Base-by-base conservation (phyloP, 2,888 invertebrate genomes). In the Parelbella ahira region DNA sequence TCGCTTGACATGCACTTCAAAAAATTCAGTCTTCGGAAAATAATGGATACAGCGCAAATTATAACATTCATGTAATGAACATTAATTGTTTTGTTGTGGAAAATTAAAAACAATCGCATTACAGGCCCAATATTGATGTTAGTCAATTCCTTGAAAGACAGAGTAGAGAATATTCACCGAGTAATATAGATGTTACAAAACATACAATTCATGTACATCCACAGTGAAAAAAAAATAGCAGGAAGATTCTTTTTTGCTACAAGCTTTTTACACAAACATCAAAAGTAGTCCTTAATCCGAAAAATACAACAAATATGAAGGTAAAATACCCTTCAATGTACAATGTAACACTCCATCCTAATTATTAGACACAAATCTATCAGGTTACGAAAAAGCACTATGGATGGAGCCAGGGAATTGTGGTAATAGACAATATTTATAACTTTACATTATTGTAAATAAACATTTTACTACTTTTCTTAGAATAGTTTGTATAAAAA, bases 111-210 rank as follows among this genome's bases (percentile, higher is more conserved):
- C 41, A 29, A 37, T 45, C 36, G 33, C 29, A 42, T 50, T 50
- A 51, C 60, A 58, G 54, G 63, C 61, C 62, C 50, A 71, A 68
- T 63, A 68, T 60, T 56, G 62, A 60, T 59, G 54, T 53, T 38
- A 48, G 41, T 51, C 50, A 51, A 51, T 56, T 59, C 59, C 59
- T 54, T 48, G 11, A 27, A 48, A 55, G 54, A 52, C 53, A 45
- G 52, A 47, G 37, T 45, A 46, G 25, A 30, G 13, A 45, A 15
- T 18, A 49, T 36, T 42, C 6, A 13, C 21, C 45, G 32, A 28
- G 30, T 28, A 20, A 12, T 38, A 39, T 32, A 37, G 32, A 44
- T 37, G 33, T 47, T 44, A 37, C 33, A 38, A 43, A 48, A 42
- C 34, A 27, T 34, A 41, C 42, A 28, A 23, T 23, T 34, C 23